A percentile compares a stretch with the other conserved stretches of the same genome.
phyloP scores from a whole-genome alignment of 2,113 vertebrate species.

The Syrmaticus mikado region DNA sequence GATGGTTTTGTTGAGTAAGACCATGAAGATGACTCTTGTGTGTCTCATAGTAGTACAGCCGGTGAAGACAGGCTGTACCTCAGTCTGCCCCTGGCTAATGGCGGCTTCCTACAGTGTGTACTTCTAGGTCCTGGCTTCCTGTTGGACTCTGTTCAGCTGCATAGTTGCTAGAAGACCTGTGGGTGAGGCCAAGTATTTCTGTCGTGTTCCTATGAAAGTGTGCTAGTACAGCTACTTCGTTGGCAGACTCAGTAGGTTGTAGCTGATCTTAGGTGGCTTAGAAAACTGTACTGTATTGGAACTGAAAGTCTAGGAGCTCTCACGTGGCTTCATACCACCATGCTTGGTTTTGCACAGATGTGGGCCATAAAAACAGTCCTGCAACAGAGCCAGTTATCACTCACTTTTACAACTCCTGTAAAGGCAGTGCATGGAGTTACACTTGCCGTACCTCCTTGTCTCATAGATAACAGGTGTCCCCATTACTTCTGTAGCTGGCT shows the following conservation, averaged over 20 bases:
- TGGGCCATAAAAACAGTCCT: not conserved
- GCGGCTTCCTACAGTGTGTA: not conserved
- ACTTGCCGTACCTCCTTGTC: not conserved
- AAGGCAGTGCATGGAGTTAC: not conserved
- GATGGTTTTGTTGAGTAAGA: not conserved
- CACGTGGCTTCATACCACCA: not conserved
- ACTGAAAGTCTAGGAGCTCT: not conserved
- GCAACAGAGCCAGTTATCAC: rapidly evolving
- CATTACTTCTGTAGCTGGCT: not conserved
- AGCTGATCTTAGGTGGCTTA: not conserved
- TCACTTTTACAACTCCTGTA: rapidly evolving
- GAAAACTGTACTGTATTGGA: not conserved
- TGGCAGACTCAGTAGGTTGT: not conserved
- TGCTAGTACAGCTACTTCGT: not conserved
- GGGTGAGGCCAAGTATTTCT: not conserved
- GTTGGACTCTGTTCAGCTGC: not conserved
- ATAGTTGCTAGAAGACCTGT: not conserved
- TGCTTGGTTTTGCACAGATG: not conserved
- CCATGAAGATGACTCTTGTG: not conserved
- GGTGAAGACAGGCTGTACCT: not conserved
- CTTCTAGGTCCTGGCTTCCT: not conserved
- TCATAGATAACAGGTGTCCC: not conserved
- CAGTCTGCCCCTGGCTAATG: not conserved
- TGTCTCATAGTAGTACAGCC: not conserved
- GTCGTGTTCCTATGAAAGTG: not conserved